A percentile compares a stretch with the other conserved stretches of the same genome.
These are phyloP conservation scores for Eurosta solidaginis DNA, from an alignment of 1,140 invertebrate genomes.

Conservation along the genomic window DNA sequence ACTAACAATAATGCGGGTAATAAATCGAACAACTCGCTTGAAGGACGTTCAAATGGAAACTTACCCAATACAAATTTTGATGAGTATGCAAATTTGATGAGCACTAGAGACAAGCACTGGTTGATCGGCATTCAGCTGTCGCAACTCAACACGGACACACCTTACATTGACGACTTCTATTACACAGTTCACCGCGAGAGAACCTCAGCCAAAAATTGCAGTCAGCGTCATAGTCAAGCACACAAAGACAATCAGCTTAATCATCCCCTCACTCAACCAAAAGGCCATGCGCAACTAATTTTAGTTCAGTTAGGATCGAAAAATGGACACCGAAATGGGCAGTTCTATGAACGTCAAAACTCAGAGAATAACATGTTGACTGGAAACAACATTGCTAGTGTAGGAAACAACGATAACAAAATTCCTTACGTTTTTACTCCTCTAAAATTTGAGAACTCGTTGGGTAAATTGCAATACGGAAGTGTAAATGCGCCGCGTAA, in stretches of 20 bases:
- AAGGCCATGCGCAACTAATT: constrained; percentile 57
- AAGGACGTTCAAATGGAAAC: constrained; percentile 49
- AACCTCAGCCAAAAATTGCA: constrained; percentile 62
- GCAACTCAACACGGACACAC: constrained; percentile 83
- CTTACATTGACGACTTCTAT: constrained; percentile 86
- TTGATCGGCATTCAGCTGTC: constrained; percentile 89
- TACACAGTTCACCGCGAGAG: constrained; percentile 74
- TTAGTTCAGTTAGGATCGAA: constrained; percentile 57
- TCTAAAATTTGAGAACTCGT: constrained; percentile 88
- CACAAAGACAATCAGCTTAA: constrained; percentile 68
- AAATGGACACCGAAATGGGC: constrained; percentile 56
- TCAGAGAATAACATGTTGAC: constrained; percentile 53
- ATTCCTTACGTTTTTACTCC: constrained; percentile 71
- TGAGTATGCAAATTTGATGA: constrained; percentile 90
- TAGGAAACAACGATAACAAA: constrained; percentile 47
- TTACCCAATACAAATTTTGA: constrained; percentile 63
- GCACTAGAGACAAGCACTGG: constrained; percentile 88
- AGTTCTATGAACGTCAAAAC: constrained; percentile 62
- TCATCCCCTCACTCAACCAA: constrained; percentile 63
- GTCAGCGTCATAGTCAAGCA: constrained; percentile 64
- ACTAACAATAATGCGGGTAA: neutral
- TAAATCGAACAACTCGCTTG: constrained; percentile 35
- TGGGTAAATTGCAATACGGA: constrained; percentile 83
- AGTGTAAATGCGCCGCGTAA: constrained; percentile 92
- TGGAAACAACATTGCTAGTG: constrained; percentile 58